These are phyloP conservation scores for Pimpla rufipes DNA, from an alignment of 2,888 invertebrate species.

Conservation along the genomic window DNA sequence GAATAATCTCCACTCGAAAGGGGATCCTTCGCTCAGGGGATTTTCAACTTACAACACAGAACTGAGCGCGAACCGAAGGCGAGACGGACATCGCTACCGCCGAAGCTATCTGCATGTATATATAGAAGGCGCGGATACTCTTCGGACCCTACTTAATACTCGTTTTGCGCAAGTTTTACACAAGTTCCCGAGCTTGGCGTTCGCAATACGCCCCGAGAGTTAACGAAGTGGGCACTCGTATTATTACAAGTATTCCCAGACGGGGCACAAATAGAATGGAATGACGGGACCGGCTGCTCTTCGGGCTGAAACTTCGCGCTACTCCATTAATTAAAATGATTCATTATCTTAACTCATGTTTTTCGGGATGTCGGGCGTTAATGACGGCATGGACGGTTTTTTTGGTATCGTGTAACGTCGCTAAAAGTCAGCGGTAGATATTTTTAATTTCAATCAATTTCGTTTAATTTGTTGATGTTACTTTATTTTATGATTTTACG, in stretches of 20 bases:
- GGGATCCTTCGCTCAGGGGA: constrained; percentile 50
- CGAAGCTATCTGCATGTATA: background rate
- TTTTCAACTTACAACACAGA: constrained; percentile 53
- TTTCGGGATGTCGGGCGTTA: background rate
- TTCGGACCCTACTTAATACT: background rate
- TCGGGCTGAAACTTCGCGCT: constrained; percentile 4
- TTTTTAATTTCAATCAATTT: too few relatives aligned
- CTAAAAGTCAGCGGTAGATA: too few relatives aligned
- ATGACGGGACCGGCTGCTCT: background rate
- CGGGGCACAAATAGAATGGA: constrained; percentile 15
- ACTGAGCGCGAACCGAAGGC: constrained; percentile 5
- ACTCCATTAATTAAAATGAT: constrained; percentile 37
- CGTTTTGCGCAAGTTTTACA: constrained; percentile 24
- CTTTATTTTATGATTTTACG: too few relatives aligned
- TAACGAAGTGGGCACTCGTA: constrained; percentile 48
- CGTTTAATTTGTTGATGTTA: too few relatives aligned
- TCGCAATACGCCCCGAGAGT: constrained; percentile 30
- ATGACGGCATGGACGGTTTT: background rate
- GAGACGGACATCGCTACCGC: background rate
- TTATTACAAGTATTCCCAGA: constrained; percentile 20
- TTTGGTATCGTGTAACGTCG: background rate
- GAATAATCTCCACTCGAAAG: constrained; percentile 63
- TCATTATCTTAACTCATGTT: constrained; percentile 22
- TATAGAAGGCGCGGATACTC: background rate
- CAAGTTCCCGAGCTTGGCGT: constrained; percentile 30